A percentile compares a stretch with the other conserved stretches of the same genome.
phyloP scores from a whole-genome alignment of 2,113 vertebrate genomes.

The Cephalopterus ornatus region DNA sequence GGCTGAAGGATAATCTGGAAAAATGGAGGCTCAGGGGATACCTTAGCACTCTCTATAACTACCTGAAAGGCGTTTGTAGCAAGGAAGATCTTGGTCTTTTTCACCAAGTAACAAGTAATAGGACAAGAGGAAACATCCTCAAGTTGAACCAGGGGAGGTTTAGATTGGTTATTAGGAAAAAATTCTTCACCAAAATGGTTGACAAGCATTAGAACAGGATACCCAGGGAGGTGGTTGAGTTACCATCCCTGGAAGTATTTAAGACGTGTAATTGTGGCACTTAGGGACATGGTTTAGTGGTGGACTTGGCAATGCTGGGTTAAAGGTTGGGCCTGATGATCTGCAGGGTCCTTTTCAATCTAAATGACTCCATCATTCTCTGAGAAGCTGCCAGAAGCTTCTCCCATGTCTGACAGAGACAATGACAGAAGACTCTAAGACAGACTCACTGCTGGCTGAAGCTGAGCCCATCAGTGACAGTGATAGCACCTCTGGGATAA shows the following conservation, averaged over 20 bases:
- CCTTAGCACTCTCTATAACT: background rate
- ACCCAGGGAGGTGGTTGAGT: background rate
- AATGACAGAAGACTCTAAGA: fast-evolving
- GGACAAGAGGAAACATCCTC: background rate
- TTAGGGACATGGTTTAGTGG: background rate
- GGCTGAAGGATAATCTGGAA: background rate
- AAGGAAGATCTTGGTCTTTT: fast-evolving
- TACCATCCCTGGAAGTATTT: background rate
- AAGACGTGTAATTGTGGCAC: background rate
- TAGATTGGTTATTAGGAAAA: background rate
- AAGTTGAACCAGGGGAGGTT: background rate
- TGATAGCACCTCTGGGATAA: background rate
- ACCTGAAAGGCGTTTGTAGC: background rate
- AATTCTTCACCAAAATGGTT: background rate
- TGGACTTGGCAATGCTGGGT: background rate
- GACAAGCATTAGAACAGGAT: background rate
- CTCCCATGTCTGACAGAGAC: background rate
- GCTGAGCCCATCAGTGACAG: background rate
- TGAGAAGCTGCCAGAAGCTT: background rate
- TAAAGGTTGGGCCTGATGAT: background rate
- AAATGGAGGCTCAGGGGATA: background rate
- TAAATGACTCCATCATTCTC: background rate
- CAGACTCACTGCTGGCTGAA: fast-evolving
- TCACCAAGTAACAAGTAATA: background rate
- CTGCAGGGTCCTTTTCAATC: background rate